Conservation (phyloP, 1,140 invertebrate species). For the Pseudomyrmex gracilis region DNA sequence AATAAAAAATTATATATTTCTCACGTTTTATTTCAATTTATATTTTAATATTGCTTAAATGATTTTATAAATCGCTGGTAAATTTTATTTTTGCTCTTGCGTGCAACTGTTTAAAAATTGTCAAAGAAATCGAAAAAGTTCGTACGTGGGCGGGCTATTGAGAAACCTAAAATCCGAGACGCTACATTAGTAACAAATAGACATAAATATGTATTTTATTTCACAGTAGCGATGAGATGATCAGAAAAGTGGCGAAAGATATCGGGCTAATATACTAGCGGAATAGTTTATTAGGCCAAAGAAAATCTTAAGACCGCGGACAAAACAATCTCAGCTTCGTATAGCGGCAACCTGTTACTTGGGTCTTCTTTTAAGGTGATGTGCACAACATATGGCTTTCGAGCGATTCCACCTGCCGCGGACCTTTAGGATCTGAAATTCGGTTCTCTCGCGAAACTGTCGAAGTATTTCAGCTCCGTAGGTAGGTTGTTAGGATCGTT, state of each 20-base stretch:
- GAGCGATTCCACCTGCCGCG: conserved; percentile 74
- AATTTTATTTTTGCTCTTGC: neutral
- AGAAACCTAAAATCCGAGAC: conserved; percentile 48
- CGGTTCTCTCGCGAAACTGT: conserved; percentile 32
- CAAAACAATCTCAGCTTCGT: conserved; percentile 77
- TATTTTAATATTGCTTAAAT: neutral
- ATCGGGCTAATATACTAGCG: conserved; percentile 62
- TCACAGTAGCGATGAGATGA: conserved; percentile 53
- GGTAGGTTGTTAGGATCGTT: conserved; percentile 25
- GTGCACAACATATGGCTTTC: conserved; percentile 79
- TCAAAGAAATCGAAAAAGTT: neutral
- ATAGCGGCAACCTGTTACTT: conserved; percentile 77
- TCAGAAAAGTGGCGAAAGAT: conserved; percentile 48
- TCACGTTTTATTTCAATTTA: conserved; percentile 8
- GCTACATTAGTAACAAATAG: conserved; percentile 23
- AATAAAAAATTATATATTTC: too few species aligned
- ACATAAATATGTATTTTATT: conserved; percentile 57
- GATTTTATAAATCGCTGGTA: neutral
- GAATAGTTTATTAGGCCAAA: conserved; percentile 74
- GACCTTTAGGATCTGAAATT: conserved; percentile 34
- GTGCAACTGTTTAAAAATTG: neutral
- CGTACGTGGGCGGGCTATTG: conserved; percentile 10
- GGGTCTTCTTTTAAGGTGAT: conserved; percentile 63
- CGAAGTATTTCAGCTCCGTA: conserved; percentile 19
- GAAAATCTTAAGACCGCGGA: conserved; percentile 68